These are phyloP conservation scores for Urechis unicinctus DNA, from an alignment of 2,888 invertebrate species.

Conservation along the genomic window DNA sequence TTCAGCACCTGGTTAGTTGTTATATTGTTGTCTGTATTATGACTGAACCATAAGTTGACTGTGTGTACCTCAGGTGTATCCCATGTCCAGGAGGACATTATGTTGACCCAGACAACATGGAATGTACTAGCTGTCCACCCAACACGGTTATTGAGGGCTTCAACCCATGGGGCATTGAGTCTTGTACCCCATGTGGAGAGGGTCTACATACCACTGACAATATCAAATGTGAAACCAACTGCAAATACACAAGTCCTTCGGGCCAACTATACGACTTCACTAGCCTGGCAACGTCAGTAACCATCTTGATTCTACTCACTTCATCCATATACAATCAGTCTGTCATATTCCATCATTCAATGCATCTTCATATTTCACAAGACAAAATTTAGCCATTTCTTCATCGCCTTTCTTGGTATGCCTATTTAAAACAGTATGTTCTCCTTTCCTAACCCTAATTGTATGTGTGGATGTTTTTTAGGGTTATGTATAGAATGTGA, in stretches of 20 bases:
- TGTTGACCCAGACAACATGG: slow-evolving; percentile 46
- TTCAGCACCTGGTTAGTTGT: too few relatives aligned
- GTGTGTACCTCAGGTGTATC: slow-evolving; percentile 49
- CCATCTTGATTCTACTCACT: too few relatives aligned
- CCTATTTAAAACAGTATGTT: too few relatives aligned
- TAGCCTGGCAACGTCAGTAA: slow-evolving; percentile 43
- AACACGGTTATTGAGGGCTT: slow-evolving; percentile 40
- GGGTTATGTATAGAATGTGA: too few relatives aligned
- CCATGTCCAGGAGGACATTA: slow-evolving; percentile 56
- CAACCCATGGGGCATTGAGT: slow-evolving; percentile 26
- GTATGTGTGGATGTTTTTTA: too few relatives aligned
- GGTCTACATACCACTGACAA: slow-evolving; percentile 51
- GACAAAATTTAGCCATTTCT: too few relatives aligned
- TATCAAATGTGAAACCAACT: slow-evolving; percentile 52
- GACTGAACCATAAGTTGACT: neutral
- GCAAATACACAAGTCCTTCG: slow-evolving; percentile 32
- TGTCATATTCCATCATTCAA: too few relatives aligned
- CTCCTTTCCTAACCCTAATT: too few relatives aligned
- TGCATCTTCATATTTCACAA: too few relatives aligned
- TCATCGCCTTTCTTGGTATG: too few relatives aligned
- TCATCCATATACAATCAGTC: too few relatives aligned
- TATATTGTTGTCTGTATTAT: too few relatives aligned
- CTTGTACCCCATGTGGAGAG: slow-evolving; percentile 54
- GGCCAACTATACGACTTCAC: slow-evolving; percentile 38
- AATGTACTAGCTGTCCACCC: slow-evolving; percentile 53